Evolutionary conservation across 2,888 invertebrate species (phyloP), one percentile per base, ranked within the genome.

Genomic region (Lottia gigantea): DNA sequence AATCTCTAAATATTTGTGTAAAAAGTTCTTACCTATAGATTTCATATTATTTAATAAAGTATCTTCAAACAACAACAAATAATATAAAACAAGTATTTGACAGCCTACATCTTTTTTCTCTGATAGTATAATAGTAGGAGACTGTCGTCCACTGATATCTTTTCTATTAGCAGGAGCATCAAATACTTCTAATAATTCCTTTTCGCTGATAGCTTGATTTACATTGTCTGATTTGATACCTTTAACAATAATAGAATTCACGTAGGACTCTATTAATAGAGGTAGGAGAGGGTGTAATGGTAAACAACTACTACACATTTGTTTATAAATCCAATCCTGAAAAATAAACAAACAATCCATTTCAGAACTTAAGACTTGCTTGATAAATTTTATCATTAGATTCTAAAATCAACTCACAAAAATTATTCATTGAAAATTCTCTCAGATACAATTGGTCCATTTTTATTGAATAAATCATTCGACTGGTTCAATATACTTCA

Each of bases 251-350:
- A 97, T 93, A 2, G 97, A 97, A 88, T 94, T 95, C 0, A 98
- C 96, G 83, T 96, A 98, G 0, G 96, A 96, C 89, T 98, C 97
- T 0, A 98, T 94, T 45, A 98, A 90, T 2, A 95, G 94, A 0
- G 97, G 96, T 88, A 98, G 91, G 1, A 97, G 95, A 0, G 97
- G 95, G 90, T 98, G 98, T 64, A 98, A 89, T 0, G 98, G 98
- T n/a, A 94, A 92, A 0, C 93, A 92, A 78, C 95, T 94, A 78
- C 93, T 93, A 84, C 95, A 95, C 71, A 98, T 94, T 90, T 98
- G 98, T 78, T 93, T 92, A 84, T 96, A 97, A 77, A 98, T 97
- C 98, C 98, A 98, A 71, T 87, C 86, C 87, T 90, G 83, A 8
- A 71, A 68, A 4, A 40, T 2, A 31, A 31, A 31, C 6, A 40